Base-by-base conservation (phyloP, 2,113 vertebrate genomes). In the Lepus europaeus region DNA sequence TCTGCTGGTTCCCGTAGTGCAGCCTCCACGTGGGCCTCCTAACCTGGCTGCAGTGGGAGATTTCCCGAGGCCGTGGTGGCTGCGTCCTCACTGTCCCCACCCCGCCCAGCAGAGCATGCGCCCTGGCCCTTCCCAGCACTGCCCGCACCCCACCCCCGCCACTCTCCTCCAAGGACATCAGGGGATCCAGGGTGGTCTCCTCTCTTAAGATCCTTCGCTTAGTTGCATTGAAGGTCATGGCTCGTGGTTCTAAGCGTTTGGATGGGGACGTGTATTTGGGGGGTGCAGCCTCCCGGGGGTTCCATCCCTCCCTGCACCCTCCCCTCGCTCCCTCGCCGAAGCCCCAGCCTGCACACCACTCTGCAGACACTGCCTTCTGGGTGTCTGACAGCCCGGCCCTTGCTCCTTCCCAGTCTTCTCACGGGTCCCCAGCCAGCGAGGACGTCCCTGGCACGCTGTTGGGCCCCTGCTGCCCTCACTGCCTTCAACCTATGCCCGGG, bases 1-100 rank as follows among this genome's bases (percentile, higher is more conserved):
- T 63, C 19, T 7, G 1, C 1, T 0, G 19, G 31, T 16, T 29
- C 87, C 64, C 13, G 0, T 5, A 25, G 31, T 9, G 1, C 22
- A 27, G 69, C 31, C 22, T 45, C 84, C 16, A 0, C 6, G 1
- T 22, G 20, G 27, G n/a, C 11, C 31, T 23, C 11, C 64, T 20
- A 51, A 17, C 23, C 14, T 0, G n/a, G 63, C 23, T 22, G 3
- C 7, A 23, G 53, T 25, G 16, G 73, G 33, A 59, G 25, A 64
- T 17, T 9, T 9, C 23, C 45, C 7, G 45, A 7, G 45, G 45
- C 45, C 45, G 6, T 45, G 45, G 45, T 45, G 45, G 45, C 45
- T 45, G 45, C 6, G 45, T 45, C 45, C 45, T 45, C 45, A 45
- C 45, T 45, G 45, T 5, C 45, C 45, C 56, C 13, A 5, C 56